Conservation (phyloP, 1,140 invertebrate genomes). For the Brachionus plicatilis region DNA sequence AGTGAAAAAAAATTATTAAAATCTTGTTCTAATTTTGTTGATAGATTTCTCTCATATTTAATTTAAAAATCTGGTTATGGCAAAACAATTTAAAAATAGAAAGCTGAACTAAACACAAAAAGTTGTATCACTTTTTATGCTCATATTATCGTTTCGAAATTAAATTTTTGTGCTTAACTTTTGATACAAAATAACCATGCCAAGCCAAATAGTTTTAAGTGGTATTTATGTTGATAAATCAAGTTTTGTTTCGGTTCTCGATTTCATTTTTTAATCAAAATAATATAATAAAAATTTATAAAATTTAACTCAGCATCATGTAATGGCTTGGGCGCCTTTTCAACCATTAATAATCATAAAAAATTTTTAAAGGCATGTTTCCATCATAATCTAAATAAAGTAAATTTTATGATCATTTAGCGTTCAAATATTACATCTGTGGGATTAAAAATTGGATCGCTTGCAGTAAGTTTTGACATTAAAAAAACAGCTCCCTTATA, state of each 20-base stretch:
- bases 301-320: not conserved
- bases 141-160: not conserved
- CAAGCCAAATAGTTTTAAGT: not conserved
- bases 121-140: not conserved
- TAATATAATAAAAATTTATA: not conserved
- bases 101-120: not conserved
- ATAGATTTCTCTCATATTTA: not conserved
- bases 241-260: not conserved
- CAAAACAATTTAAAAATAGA: conserved; percentile 11
- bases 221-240: not conserved
- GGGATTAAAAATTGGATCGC: not conserved
- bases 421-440: not conserved
- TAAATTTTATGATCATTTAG: not conserved
- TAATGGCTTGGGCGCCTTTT: not conserved
- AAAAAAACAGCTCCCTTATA: not conserved
- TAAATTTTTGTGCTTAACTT: not conserved
- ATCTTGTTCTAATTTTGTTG: not conserved
- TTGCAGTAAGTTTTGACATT: not conserved
- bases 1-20: not conserved
- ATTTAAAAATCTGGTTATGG: conserved; percentile 15
- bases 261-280: not conserved
- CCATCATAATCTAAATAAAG: not conserved
- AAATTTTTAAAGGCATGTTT: not conserved
- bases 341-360: not conserved
- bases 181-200: not conserved